phyloP scores from a whole-genome alignment of 2,888 invertebrate genomes.

The Monoplex corrugatus region DNA sequence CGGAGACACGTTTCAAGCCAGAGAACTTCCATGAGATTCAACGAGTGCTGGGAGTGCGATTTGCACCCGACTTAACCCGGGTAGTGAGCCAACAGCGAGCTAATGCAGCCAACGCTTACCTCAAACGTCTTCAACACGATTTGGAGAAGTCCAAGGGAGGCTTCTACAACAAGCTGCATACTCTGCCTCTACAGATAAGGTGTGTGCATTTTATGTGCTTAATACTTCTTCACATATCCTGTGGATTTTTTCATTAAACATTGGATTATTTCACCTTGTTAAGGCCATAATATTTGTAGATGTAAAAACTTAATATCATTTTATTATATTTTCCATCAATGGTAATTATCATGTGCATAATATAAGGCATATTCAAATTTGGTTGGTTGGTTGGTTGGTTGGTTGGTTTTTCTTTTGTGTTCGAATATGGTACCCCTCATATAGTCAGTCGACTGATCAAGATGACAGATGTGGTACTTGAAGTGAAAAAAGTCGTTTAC shows the following conservation, averaged over 20 bases:
- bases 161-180: conserved; percentile 25
- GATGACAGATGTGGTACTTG: neutral
- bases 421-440: neutral
- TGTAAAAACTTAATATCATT: too few relatives aligned
- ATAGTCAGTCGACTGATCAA: neutral
- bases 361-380: too few relatives aligned
- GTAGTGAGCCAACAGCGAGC: conserved; percentile 31
- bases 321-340: too few relatives aligned
- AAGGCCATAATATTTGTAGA: too few relatives aligned
- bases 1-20: neutral
- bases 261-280: too few relatives aligned
- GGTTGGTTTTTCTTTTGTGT: too few relatives aligned
- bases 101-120: conserved; percentile 28
- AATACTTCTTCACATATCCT: too few relatives aligned
- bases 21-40: conserved; percentile 42
- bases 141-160: conserved; percentile 28
- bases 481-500: neutral
- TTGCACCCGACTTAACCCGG: conserved; percentile 25
- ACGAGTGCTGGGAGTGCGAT: conserved; percentile 18
- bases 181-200: conserved; percentile 32
- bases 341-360: neutral
- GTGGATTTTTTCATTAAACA: too few relatives aligned
- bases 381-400: too few relatives aligned
- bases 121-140: conserved; percentile 23
- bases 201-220: neutral